These are phyloP conservation scores for Drosophila repletoides DNA, from an alignment of 1,140 invertebrate species.

Conservation along the genomic window DNA sequence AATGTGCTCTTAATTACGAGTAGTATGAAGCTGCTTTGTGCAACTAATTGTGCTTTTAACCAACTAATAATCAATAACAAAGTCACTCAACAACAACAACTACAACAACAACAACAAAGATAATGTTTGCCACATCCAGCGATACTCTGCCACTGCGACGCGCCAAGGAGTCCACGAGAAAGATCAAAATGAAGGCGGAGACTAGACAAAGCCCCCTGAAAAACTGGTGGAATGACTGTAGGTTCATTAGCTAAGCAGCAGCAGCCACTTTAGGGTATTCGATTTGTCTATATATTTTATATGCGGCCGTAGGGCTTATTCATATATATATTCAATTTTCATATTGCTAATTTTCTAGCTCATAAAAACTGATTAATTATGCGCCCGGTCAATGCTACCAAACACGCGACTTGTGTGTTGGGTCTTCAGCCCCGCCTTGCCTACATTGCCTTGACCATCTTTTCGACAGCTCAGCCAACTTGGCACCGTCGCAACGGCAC, in stretches of 20 bases:
- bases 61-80: conserved; percentile 52
- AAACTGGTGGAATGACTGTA: conserved; percentile 75
- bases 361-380: conserved; percentile 74
- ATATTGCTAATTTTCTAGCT: conserved; percentile 52
- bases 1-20: conserved; percentile 22
- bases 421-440: conserved; percentile 6
- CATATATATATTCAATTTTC: conserved; percentile 31
- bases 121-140: conserved; percentile 59
- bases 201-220: conserved; percentile 16
- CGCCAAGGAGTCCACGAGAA: conserved; percentile 31
- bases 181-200: conserved; percentile 47
- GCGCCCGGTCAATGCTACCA: conserved; percentile 65
- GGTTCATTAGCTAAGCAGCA: conserved; percentile 47
- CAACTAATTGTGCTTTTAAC: conserved; percentile 41
- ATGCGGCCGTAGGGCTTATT: conserved; percentile 1
- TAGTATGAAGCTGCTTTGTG: conserved; percentile 36
- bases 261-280: not conserved
- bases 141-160: conserved; percentile 51
- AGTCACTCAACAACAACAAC: conserved; percentile 6
- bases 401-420: conserved; percentile 49
- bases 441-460: conserved; percentile 44
- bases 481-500: conserved; percentile 40
- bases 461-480: conserved; percentile 48
- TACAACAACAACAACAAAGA: conserved; percentile 5
- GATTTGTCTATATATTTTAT: not conserved